Conservation (phyloP, 2,113 vertebrate species). For the Fulica atra region DNA sequence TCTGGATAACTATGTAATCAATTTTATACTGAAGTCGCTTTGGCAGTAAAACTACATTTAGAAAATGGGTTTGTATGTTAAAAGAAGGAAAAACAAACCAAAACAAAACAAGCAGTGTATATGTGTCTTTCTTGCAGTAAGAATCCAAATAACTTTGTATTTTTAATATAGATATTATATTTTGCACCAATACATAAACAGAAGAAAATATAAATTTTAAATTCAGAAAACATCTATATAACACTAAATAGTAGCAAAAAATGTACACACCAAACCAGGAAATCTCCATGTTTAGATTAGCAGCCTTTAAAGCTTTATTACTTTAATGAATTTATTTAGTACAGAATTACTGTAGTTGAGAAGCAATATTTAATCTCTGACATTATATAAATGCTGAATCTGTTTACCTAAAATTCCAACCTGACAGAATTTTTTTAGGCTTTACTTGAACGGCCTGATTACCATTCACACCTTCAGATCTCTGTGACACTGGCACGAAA, state of each 20-base stretch:
- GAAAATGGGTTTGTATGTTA: not conserved
- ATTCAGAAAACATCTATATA: not conserved
- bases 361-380: constrained; percentile 19
- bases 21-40: not conserved
- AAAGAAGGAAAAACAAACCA: not conserved
- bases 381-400: not conserved
- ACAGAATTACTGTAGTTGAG: not conserved
- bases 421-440: constrained; percentile 8
- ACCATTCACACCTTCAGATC: constrained; percentile 36
- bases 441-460: constrained; percentile 20
- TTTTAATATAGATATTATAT: not conserved
- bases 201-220: not conserved
- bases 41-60: not conserved
- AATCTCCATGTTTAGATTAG: not conserved
- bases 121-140: not conserved
- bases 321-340: not conserved
- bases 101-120: not conserved
- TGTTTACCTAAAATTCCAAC: constrained; percentile 18
- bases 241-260: not conserved
- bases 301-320: not conserved
- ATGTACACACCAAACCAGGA: not conserved
- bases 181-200: not conserved
- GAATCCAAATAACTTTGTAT: not conserved
- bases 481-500: constrained; percentile 16
- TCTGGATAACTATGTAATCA: not conserved